Percentiles rank a stretch among this genome's conserved stretches.
These are phyloP conservation scores for Drosophila kepulauana DNA, from an alignment of 1,140 invertebrate species.

Conservation along the genomic window DNA sequence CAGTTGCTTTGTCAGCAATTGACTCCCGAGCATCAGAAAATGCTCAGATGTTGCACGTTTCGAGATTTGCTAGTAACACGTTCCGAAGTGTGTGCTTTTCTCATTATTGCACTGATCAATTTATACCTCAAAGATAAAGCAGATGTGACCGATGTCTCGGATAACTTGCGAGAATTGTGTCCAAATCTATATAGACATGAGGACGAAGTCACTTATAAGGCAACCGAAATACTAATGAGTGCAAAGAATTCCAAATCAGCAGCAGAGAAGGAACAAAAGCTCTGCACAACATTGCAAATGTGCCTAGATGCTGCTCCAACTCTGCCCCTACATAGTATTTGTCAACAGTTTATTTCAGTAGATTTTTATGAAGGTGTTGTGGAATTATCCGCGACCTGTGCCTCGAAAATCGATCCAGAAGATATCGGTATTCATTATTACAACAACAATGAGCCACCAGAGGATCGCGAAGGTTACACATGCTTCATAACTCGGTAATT, in stretches of 20 bases:
- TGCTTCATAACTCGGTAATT: constrained; percentile 86
- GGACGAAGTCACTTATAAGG: constrained; percentile 97
- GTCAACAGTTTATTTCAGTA: constrained; percentile 88
- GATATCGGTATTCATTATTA: constrained; percentile 96
- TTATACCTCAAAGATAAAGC: constrained; percentile 98
- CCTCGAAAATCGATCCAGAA: constrained; percentile 94
- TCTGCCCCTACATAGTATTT: constrained; percentile 80
- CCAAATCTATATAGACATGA: constrained; percentile 97
- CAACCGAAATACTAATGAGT: constrained; percentile 94
- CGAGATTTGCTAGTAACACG: constrained; percentile 94
- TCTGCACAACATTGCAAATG: constrained; percentile 92
- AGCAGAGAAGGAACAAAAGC: constrained; percentile 90
- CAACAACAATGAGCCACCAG: constrained; percentile 91
- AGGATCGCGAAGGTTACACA: constrained; percentile 91
- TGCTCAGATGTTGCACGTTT: constrained; percentile 88
- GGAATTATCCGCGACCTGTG: constrained; percentile 94
- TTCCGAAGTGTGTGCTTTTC: constrained; percentile 91
- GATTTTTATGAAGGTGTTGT: constrained; percentile 95
- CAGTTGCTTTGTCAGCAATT: constrained; percentile 91
- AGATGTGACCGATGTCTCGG: constrained; percentile 95
- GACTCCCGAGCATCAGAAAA: constrained; percentile 87
- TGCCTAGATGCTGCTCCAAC: constrained; percentile 88
- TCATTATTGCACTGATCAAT: constrained; percentile 92
- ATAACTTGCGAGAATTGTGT: constrained; percentile 95
- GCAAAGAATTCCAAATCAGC: constrained; percentile 89